Evolutionary conservation across 2,888 invertebrate genomes (phyloP).

Genomic region (Chaetogeoica ovagalla): DNA sequence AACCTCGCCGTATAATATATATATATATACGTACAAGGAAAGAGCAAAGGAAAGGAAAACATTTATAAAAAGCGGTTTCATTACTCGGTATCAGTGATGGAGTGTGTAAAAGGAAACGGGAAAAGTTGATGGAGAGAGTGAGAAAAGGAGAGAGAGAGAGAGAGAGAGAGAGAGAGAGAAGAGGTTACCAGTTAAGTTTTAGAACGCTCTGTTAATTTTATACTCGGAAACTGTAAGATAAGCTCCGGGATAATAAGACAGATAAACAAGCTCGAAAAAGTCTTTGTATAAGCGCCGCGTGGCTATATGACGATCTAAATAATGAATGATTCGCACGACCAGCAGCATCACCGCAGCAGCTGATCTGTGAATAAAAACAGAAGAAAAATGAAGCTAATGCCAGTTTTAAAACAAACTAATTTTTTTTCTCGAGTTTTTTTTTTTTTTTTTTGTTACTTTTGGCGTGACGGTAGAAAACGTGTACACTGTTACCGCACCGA

Average conservation of each 20-base stretch:
- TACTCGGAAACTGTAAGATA: conserved; percentile 36
- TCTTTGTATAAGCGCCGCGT: conserved; percentile 22
- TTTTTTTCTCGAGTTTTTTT: conserved; percentile 27
- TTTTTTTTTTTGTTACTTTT: conserved; percentile 7
- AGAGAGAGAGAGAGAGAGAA: background rate
- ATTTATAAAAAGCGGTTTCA: conserved; percentile 33
- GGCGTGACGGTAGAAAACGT: conserved; percentile 21
- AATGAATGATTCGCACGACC: conserved; percentile 39
- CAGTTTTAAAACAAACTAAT: conserved; percentile 51
- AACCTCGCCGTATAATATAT: background rate
- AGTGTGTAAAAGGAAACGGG: background rate
- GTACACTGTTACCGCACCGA: conserved; percentile 2
- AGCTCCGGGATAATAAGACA: conserved; percentile 45
- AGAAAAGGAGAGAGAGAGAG: background rate
- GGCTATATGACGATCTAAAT: conserved; percentile 42
- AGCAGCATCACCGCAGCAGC: background rate
- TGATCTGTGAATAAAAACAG: conserved; percentile 12
- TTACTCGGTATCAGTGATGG: background rate
- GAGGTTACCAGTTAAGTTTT: conserved; percentile 22
- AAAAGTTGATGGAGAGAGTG: background rate
- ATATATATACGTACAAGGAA: background rate
- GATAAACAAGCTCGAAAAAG: conserved; percentile 42
- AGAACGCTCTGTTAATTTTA: conserved; percentile 14
- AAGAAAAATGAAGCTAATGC: conserved; percentile 32
- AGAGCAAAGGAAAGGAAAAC: background rate